phyloP scores from a whole-genome alignment of 23 tunicate genomes.

The Halocynthia roretzi region DNA sequence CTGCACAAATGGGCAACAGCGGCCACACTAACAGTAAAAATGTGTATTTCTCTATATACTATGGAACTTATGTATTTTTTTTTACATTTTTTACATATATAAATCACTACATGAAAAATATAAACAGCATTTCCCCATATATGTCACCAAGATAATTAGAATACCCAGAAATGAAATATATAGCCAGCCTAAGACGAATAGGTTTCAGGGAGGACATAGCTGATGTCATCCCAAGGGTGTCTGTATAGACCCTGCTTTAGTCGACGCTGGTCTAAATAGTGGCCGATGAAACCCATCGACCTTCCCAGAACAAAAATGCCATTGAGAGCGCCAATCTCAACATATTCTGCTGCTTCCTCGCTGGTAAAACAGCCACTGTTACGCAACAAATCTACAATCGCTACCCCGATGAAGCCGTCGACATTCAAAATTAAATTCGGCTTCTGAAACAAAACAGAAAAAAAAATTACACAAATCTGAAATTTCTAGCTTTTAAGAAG shows the following conservation, averaged over 20 bases:
- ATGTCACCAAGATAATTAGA: too few species aligned
- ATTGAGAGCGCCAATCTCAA: constrained; percentile 90
- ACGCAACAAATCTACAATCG: constrained; percentile 87
- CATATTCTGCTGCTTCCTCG: constrained; percentile 92
- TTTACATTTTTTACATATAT: too few species aligned
- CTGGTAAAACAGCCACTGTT: constrained; percentile 90
- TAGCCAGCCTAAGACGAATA: constrained; percentile 38
- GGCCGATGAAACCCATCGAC: constrained; percentile 99
- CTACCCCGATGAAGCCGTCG: constrained; percentile 97
- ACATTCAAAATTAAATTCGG: constrained; percentile 95
- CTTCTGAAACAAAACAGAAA: constrained; percentile 47
- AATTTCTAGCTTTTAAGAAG: too few species aligned
- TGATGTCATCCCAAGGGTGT: constrained; percentile 99
- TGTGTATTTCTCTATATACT: too few species aligned
- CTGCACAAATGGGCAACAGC: too few species aligned
- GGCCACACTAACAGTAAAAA: too few species aligned
- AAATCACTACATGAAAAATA: too few species aligned
- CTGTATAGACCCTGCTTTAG: constrained; percentile 98
- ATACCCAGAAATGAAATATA: too few species aligned
- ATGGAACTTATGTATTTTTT: too few species aligned
- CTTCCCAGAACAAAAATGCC: constrained; percentile 91
- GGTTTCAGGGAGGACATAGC: constrained; percentile 91
- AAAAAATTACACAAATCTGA: too few species aligned
- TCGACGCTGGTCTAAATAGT: constrained; percentile 84
- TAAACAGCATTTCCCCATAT: too few species aligned